These are phyloP conservation scores for Hydrocynus forskahlii DNA, from an alignment of 2,797 vertebrate species.

Conservation along the genomic window DNA sequence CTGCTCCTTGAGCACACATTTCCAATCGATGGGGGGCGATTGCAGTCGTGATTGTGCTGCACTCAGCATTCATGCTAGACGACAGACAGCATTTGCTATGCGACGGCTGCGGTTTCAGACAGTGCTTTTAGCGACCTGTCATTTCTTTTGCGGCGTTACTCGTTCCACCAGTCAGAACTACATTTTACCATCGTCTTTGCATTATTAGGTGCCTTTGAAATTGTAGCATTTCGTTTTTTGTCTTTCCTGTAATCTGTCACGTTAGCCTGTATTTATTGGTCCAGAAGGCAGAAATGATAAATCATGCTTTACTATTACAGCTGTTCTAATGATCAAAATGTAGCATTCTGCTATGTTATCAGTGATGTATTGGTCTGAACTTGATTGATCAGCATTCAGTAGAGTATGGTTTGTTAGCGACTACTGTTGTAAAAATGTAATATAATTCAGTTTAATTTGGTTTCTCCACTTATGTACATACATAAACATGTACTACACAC, in stretches of 20 bases:
- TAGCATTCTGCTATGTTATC: background rate
- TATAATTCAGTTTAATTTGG: no score
- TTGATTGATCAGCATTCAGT: no score
- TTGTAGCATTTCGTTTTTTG: background rate
- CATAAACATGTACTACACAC: no score
- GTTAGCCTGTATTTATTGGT: background rate
- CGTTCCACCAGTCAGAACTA: background rate
- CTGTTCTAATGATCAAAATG: background rate
- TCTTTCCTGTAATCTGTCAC: background rate
- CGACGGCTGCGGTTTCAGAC: background rate
- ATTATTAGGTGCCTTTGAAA: background rate
- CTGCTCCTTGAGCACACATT: slow-evolving; percentile 38
- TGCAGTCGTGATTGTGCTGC: slow-evolving; percentile 43
- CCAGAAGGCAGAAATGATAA: background rate
- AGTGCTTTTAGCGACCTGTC: background rate
- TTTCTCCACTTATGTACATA: no score
- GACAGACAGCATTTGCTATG: slow-evolving; percentile 23
- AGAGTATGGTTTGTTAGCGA: no score
- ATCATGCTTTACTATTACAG: background rate
- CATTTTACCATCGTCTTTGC: background rate
- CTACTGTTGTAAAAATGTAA: no score
- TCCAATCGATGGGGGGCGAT: slow-evolving; percentile 47
- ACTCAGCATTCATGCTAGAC: slow-evolving; percentile 20
- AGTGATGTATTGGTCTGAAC: no score
- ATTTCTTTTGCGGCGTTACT: background rate